Base-by-base conservation (phyloP, 2,113 vertebrate genomes). In the Gnathonemus longibarbis region DNA sequence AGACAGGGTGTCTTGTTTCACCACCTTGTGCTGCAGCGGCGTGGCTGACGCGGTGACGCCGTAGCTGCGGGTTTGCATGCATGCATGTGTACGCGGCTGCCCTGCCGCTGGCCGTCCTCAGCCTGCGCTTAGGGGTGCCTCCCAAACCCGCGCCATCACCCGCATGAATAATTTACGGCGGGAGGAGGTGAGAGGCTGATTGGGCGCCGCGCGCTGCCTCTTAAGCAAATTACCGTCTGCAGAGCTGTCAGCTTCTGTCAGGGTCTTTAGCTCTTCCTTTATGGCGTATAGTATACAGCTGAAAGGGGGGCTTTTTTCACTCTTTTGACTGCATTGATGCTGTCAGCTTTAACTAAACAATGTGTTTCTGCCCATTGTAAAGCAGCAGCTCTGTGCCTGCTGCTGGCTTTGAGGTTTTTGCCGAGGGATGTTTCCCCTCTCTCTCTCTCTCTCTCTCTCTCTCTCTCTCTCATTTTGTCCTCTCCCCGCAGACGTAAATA, bases 131-230 rank as follows among this genome's bases (percentile, higher is more conserved):
- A 1, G 6, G 21, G 42, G 58, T 24, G 10, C 83, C 52, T 90
- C 84, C 88, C 62, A 9, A 83, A 52, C 45, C 53, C 56, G 56
- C 27, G 77, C 52, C 89, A 39, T 89, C 89, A 74, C 24, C 50
- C n/a, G 1, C 52, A 85, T 92, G 90, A 89, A 92, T 92, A 87
- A 92, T 91, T 89, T 88, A 90, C 89, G 9, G 31, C 58, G 90
- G 88, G 90, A 91, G 66, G 88, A 87, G 84, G 27, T 45, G 27
- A 91, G 91, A 89, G 90, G 89, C 83, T 89, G 80, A 70, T 83
- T 91, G 90, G 74, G 42, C 85, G 62, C 58, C 77, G 39, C 58
- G 31, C 84, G 74, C 83, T 53, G 19, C 86, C 84, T 91, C 53
- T 89, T 77, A 87, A 89, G 85, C 48, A 50, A 87, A 90, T 84